phyloP scores from a whole-genome alignment of 1,140 invertebrate genomes.

The Charaxes varanes region DNA sequence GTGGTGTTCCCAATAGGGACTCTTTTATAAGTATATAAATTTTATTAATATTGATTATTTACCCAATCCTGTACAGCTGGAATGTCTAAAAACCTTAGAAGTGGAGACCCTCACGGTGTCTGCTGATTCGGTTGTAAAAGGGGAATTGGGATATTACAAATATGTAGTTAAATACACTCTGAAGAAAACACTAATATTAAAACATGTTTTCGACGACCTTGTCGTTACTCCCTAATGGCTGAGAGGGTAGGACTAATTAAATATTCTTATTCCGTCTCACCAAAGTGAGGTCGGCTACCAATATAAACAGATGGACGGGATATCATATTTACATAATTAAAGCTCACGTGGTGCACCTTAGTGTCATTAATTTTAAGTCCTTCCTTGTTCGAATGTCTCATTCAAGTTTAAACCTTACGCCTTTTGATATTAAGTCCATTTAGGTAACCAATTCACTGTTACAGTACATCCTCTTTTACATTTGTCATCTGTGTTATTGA shows the following conservation, averaged over 20 bases:
- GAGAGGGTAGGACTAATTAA: slow-evolving; percentile 25
- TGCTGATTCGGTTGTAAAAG: too few relatives aligned
- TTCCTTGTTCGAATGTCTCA: background rate
- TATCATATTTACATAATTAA: slow-evolving; percentile 23
- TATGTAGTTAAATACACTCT: slow-evolving; percentile 1
- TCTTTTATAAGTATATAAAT: too few relatives aligned
- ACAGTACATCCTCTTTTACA: too few relatives aligned
- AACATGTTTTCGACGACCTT: slow-evolving; percentile 9
- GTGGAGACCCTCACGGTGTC: too few relatives aligned
- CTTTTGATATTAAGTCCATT: background rate
- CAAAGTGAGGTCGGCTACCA: slow-evolving; percentile 18
- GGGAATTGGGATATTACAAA: too few relatives aligned
- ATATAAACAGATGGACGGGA: slow-evolving; percentile 21
- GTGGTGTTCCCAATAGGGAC: too few relatives aligned
- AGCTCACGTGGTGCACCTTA: slow-evolving; percentile 12
- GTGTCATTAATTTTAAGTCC: slow-evolving; percentile 8
- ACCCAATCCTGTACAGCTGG: too few relatives aligned
- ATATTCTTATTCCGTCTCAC: slow-evolving; percentile 23
- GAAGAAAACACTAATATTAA: slow-evolving; percentile 7
- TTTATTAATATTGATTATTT: too few relatives aligned
- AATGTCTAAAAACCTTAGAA: too few relatives aligned
- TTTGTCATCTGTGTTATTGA: too few relatives aligned
- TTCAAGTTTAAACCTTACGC: background rate
- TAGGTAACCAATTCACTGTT: background rate
- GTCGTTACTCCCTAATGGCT: slow-evolving; percentile 25